Evolutionary conservation across 1,140 invertebrate species (phyloP).

Genomic region (Epicauta chinensis): DNA sequence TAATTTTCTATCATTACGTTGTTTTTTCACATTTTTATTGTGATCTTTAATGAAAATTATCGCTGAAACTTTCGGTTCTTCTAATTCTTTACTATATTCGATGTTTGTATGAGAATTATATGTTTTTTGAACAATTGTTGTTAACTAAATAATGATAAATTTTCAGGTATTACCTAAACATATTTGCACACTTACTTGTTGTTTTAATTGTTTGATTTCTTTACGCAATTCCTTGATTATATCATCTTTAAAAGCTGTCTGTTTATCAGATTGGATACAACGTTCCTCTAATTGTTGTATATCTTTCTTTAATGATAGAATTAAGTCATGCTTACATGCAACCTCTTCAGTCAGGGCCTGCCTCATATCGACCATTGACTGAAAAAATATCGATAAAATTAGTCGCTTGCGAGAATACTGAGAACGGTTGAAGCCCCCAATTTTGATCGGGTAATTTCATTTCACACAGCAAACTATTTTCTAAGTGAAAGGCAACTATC

Average conservation of each 20-base stretch:
- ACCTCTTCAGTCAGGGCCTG: conserved; percentile 46
- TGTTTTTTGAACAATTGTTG: background rate
- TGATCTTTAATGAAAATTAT: conserved; percentile 1
- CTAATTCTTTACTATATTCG: background rate
- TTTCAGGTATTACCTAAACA: background rate
- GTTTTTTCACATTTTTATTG: background rate
- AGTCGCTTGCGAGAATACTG: too few relatives aligned
- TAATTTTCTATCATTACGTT: background rate
- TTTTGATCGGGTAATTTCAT: too few relatives aligned
- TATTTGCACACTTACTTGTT: conserved; percentile 27
- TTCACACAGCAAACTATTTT: too few relatives aligned
- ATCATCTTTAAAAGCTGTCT: conserved; percentile 48
- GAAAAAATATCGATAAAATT: background rate
- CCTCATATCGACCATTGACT: conserved; percentile 42
- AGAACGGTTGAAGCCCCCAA: too few relatives aligned
- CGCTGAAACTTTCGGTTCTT: conserved; percentile 7
- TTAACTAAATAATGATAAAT: background rate
- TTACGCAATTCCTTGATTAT: conserved; percentile 50
- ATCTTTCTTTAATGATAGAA: conserved; percentile 41
- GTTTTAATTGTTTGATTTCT: conserved; percentile 42
- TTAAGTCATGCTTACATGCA: conserved; percentile 45
- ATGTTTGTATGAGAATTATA: background rate
- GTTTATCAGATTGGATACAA: conserved; percentile 42
- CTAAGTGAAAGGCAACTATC: too few relatives aligned
- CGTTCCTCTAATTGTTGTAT: conserved; percentile 44